Percentiles rank a stretch among this genome's conserved stretches.
Evolutionary conservation across 2,888 invertebrate genomes (phyloP).

Genomic region (Pammene aurita): DNA sequence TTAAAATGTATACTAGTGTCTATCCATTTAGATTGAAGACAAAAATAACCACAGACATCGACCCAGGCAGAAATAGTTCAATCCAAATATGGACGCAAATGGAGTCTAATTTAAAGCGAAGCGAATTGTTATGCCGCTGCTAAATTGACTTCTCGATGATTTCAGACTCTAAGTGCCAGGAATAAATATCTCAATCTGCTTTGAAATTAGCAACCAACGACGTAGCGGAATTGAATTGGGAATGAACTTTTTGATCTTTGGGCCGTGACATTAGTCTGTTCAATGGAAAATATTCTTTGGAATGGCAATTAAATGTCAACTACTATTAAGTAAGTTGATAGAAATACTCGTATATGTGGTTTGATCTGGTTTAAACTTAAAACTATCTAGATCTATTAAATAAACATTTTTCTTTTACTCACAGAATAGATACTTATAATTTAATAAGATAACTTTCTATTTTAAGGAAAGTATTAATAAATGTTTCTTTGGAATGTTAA

Average conservation of each 20-base stretch:
- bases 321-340: not conserved
- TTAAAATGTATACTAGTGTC: too few relatives aligned
- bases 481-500: too few relatives aligned
- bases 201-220: constrained; percentile 18
- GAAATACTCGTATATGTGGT: not conserved
- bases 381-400: too few relatives aligned
- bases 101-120: constrained; percentile 44
- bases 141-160: constrained; percentile 34
- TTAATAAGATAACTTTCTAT: too few relatives aligned
- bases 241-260: constrained; percentile 35
- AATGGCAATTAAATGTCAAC: constrained; percentile 27
- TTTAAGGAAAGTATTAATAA: too few relatives aligned
- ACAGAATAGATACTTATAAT: too few relatives aligned
- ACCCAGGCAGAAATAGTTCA: constrained; percentile 36
- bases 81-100: constrained; percentile 44
- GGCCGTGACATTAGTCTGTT: constrained; percentile 31
- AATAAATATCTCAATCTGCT: constrained; percentile 32
- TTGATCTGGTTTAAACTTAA: not conserved
- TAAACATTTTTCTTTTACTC: too few relatives aligned
- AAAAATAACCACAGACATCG: constrained; percentile 31
- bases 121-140: constrained; percentile 33
- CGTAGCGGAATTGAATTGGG: constrained; percentile 8
- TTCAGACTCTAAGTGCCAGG: constrained; percentile 26
- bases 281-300: constrained; percentile 12
- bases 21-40: not conserved